Evolutionary conservation across 2,113 vertebrate species (phyloP).

Genomic region (Phrynosoma blainvillii): DNA sequence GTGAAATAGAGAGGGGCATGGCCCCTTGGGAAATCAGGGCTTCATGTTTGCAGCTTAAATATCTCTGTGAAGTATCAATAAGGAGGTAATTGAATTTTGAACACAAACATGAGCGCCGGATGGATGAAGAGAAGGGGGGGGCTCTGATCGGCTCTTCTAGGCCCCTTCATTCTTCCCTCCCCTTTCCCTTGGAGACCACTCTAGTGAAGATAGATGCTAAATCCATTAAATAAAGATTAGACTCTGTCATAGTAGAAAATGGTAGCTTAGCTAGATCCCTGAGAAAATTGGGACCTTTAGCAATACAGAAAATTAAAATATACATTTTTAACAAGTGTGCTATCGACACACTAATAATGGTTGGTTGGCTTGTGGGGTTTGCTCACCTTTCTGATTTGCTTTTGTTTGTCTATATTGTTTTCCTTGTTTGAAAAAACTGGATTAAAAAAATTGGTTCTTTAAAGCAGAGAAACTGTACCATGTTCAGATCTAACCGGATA

Average conservation of each 20-base stretch:
- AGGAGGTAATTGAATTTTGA: constrained; percentile 99
- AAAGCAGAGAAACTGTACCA: constrained; percentile 63
- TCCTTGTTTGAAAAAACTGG: constrained; percentile 69
- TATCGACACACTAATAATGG: constrained; percentile 71
- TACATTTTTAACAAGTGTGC: constrained; percentile 86
- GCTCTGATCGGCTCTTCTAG: constrained; percentile 84
- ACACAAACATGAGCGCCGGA: constrained; percentile 99
- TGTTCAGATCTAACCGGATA: constrained; percentile 62
- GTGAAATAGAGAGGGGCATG: constrained; percentile 99
- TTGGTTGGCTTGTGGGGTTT: constrained; percentile 69
- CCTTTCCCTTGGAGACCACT: constrained; percentile 85
- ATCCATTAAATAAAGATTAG: constrained; percentile 99
- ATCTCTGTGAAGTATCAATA: constrained; percentile 99
- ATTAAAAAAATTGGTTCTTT: constrained; percentile 49
- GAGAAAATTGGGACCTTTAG: constrained; percentile 80
- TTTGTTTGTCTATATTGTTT: constrained; percentile 76
- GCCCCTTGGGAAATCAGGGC: constrained; percentile 99
- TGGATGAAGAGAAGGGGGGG: constrained; percentile 84
- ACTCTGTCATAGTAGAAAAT: constrained; percentile 87
- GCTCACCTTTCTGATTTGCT: constrained; percentile 73
- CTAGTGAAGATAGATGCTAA: constrained; percentile 98
- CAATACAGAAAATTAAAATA: constrained; percentile 87
- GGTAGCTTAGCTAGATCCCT: constrained; percentile 85
- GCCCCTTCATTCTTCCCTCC: constrained; percentile 80
- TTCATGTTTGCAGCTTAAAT: constrained; percentile 99